Conservation (phyloP, 2,888 invertebrate species). For the Arrhopalites spinosus region DNA sequence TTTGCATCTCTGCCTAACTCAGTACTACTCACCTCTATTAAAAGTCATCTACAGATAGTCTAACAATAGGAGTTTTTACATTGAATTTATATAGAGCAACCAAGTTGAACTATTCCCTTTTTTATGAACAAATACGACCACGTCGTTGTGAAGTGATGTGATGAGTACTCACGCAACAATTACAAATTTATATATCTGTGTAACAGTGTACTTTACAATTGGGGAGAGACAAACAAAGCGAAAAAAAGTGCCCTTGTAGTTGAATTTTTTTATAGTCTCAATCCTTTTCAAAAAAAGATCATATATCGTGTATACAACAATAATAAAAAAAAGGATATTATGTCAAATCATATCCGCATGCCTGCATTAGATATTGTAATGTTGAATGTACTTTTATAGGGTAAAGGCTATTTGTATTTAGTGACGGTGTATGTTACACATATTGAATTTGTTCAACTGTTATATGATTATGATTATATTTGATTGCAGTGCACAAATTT, state of each 20-base stretch:
- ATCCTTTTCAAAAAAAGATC: neutral
- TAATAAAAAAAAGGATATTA: neutral
- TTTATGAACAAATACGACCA: neutral
- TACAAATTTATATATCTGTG: neutral
- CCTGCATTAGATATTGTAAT: neutral
- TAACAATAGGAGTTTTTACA: neutral
- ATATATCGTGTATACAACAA: neutral
- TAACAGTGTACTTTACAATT: neutral
- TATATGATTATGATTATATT: neutral
- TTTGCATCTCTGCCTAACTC: too few species aligned
- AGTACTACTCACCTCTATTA: too few species aligned
- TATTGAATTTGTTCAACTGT: neutral
- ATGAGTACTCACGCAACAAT: constrained; percentile 20
- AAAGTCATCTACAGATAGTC: too few species aligned
- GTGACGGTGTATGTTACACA: neutral
- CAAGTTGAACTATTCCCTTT: neutral
- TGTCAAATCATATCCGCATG: constrained; percentile 32
- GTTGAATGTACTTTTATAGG: too few species aligned
- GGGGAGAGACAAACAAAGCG: constrained; percentile 13
- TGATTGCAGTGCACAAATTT: neutral
- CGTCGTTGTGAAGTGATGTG: neutral
- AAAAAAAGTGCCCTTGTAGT: constrained; percentile 21
- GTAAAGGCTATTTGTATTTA: too few species aligned
- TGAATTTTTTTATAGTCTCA: constrained; percentile 19
- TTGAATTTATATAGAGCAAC: neutral